Base-by-base conservation (phyloP, 1,140 invertebrate species). In the Diachasma alloeum region DNA sequence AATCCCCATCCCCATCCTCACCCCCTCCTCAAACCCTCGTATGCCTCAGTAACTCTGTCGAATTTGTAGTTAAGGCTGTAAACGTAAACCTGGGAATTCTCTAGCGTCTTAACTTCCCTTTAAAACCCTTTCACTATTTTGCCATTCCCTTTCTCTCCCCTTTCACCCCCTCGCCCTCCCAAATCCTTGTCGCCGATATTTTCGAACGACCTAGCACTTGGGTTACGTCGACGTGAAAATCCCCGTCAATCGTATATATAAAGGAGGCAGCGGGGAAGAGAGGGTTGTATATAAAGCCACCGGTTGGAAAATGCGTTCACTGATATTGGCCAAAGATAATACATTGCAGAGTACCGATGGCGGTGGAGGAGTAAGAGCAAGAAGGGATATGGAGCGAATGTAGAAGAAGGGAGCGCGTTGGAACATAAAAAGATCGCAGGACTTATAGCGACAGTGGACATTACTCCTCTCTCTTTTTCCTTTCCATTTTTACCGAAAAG, bases 51-150 rank as follows among this genome's bases (percentile, higher is more conserved):
- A 86, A 87, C 85, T 89, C 84, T 85, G 87, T 87, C 88, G 87
- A 89, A 89, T 89, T 89, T 89, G 87, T 88, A 89, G 87, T 88
- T 88, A 85, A 86, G 85, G 83, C 85, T 86, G 85, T 89, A 89
- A 89, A 89, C 85, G 87, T 88, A 87, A 89, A 87, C 87, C 87
- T 88, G 87, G 86, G 87, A 88, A 86, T 89, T 88, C 86, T 79
- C 78, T 69, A 66, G 75, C 59, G 59, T 66, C 24, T 66, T 66
- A 26, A 66, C n/a, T 56, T 66, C 26, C 24, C 24, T 31, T 66
- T 66, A 66, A 66, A 66, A 66, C 59, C 59, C 59, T 66, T 66
- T 66, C 59, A 26, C 59, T 53, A n/a, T 66, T n/a, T 37, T 53
- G n/a, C 42, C 13, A 70, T 46, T 39, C 17, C 69, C 44, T 59